phyloP scores from a whole-genome alignment of 2,888 invertebrate genomes.

The Eledone cirrhosa region DNA sequence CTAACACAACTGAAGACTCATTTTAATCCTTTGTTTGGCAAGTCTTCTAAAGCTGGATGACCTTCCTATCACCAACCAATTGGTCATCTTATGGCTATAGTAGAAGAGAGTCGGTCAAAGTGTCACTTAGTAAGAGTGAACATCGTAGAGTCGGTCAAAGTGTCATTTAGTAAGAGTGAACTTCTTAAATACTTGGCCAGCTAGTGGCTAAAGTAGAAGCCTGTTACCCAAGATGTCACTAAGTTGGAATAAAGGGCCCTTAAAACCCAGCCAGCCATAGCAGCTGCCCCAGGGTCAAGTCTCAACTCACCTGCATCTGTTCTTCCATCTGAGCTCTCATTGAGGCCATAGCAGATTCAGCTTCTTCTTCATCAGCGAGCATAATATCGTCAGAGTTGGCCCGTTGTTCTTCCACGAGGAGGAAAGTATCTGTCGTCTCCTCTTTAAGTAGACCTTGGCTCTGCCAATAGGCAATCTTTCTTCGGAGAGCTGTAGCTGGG shows the following conservation, averaged over 20 bases:
- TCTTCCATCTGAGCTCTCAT: slow-evolving; percentile 93
- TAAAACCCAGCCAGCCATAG: no score
- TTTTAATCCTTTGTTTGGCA: no score
- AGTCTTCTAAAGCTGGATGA: no score
- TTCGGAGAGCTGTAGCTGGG: slow-evolving; percentile 83
- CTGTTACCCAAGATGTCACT: background rate
- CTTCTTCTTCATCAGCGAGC: slow-evolving; percentile 82
- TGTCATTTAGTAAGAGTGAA: background rate
- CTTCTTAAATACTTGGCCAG: background rate
- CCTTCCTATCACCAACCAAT: no score
- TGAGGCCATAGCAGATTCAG: slow-evolving; percentile 93
- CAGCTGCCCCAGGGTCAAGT: no score
- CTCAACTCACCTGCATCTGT: slow-evolving; percentile 76
- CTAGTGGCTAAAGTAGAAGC: background rate
- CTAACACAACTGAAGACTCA: no score
- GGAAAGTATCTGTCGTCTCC: slow-evolving; percentile 77
- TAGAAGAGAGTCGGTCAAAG: no score
- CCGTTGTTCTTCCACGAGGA: slow-evolving; percentile 66
- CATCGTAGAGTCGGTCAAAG: background rate
- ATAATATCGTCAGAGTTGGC: slow-evolving; percentile 50
- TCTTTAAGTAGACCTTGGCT: slow-evolving; percentile 88
- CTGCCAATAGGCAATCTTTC: slow-evolving; percentile 93
- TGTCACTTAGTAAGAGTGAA: no score
- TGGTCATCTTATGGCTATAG: no score
- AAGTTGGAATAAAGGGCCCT: no score